Evolutionary conservation across 2,113 vertebrate genomes (phyloP).

Genomic region (Lonchura striata): DNA sequence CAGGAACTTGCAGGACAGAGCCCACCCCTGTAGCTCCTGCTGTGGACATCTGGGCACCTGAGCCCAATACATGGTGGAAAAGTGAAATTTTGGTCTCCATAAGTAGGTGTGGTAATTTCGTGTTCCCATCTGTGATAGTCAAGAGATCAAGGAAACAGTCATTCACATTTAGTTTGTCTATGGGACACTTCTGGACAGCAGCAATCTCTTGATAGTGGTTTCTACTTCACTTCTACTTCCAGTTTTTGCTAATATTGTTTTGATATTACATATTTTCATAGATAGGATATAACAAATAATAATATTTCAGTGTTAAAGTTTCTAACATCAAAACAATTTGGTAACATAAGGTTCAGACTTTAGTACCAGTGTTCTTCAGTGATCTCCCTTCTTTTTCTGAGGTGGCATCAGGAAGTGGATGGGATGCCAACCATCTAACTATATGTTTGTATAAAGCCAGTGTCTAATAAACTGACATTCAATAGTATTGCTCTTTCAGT

Average conservation of each 20-base stretch:
- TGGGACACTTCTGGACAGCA: not conserved
- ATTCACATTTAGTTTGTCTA: not conserved
- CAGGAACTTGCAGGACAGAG: not conserved
- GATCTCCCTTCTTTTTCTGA: not conserved
- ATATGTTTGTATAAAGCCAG: not conserved
- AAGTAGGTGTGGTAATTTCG: not conserved
- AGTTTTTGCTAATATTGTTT: not conserved
- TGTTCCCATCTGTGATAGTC: not conserved
- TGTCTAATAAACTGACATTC: not conserved
- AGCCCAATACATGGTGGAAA: accelerated
- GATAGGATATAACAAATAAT: not conserved
- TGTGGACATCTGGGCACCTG: not conserved
- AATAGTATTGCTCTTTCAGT: not conserved
- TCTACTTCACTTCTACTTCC: not conserved
- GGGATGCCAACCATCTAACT: accelerated
- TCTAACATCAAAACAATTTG: not conserved
- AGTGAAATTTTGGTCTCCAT: not conserved
- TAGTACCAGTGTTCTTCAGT: not conserved
- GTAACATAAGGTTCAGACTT: not conserved
- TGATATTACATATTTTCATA: not conserved
- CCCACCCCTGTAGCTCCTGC: too few relatives aligned
- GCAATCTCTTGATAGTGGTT: not conserved
- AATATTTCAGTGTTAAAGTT: not conserved
- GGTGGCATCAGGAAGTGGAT: not conserved
- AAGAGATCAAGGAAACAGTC: not conserved